These are phyloP conservation scores for Tetramorium parvispinum DNA, from an alignment of 1,140 invertebrate species.

Conservation along the genomic window DNA sequence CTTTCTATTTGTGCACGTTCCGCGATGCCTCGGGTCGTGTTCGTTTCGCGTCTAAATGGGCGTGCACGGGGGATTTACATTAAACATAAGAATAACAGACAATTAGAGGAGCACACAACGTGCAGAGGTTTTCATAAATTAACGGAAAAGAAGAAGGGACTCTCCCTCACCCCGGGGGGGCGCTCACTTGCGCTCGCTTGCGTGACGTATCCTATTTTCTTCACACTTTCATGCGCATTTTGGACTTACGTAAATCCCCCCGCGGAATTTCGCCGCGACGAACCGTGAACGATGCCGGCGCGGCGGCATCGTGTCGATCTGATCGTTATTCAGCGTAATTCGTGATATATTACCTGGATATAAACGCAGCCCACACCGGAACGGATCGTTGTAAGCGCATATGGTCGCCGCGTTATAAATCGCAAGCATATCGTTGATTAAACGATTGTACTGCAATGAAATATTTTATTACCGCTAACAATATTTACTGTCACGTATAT, in stretches of 20 bases:
- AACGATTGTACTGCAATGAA: constrained; percentile 91
- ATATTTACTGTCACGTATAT: background rate
- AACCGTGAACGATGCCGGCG: constrained; percentile 51
- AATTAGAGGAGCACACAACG: constrained; percentile 32
- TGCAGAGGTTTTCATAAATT: constrained; percentile 21
- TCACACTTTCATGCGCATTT: constrained; percentile 70
- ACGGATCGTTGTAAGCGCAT: constrained; percentile 93
- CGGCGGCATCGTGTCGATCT: constrained; percentile 6
- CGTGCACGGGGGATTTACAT: constrained; percentile 24
- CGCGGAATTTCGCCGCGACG: constrained; percentile 47
- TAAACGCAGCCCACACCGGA: constrained; percentile 91
- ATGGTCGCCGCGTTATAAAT: constrained; percentile 95
- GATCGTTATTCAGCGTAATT: constrained; percentile 64
- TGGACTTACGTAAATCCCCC: constrained; percentile 52
- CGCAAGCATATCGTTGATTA: constrained; percentile 95
- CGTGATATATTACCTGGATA: constrained; percentile 90
- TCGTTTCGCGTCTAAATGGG: constrained; percentile 24
- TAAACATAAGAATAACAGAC: constrained; percentile 32
- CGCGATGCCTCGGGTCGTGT: background rate
- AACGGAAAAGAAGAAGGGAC: background rate
- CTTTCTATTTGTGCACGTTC: constrained; percentile 33
- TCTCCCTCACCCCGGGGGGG: background rate
- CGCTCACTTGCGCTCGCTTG: background rate
- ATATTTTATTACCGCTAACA: background rate
- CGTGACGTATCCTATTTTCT: constrained; percentile 34